Base-by-base conservation (phyloP, 1,140 invertebrate genomes). In the Drosophila seguyi region DNA sequence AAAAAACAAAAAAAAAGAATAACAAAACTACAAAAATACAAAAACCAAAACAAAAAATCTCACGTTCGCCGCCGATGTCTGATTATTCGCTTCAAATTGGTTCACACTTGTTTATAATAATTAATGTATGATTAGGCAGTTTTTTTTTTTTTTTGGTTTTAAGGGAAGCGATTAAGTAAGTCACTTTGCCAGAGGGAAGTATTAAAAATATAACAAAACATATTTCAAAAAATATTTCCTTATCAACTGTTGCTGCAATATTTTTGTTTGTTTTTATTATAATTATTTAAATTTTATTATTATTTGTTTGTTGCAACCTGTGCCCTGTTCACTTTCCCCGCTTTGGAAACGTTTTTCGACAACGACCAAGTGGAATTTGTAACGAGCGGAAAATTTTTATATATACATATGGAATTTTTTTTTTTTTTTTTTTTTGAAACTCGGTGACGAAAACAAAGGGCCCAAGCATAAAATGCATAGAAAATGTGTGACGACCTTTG, bases 321-420 rank as follows among this genome's bases (percentile, higher is more conserved):
- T 22, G 34, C 44, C 6, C 13, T 39, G 34, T 18, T 25, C 81
- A 81, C 81, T 85, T 85, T 85, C 83, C 77, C 82, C 69, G 52
- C 75, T 59, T 65, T 44, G 44, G 48, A 81, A 74, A 69, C 59
- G 52, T 75, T 63, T 75, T 75, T 63, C 25, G 29, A 53, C 50
- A 2, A 11, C 50, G 4, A 65, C 45, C 63, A 65, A 72, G 20
- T 59, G 66, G 75, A 82, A 88, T 83, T 76, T 83, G 61, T 65
- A 79, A 63, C 66, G 75, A 87, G 79, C 79, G 81, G 81, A 85
- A 85, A 85, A 81, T 85, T 85, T 84, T 57, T 47, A 25, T 36
- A 14, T 52, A 27, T 2, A 16, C 10, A 27, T 8, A 6, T 50
- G n/a, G n/a, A n/a, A n/a, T 29, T n/a, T 48, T 18, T n/a, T 1